Base-by-base conservation (phyloP, 2,888 invertebrate species). In the Cataglyphis cursor region DNA sequence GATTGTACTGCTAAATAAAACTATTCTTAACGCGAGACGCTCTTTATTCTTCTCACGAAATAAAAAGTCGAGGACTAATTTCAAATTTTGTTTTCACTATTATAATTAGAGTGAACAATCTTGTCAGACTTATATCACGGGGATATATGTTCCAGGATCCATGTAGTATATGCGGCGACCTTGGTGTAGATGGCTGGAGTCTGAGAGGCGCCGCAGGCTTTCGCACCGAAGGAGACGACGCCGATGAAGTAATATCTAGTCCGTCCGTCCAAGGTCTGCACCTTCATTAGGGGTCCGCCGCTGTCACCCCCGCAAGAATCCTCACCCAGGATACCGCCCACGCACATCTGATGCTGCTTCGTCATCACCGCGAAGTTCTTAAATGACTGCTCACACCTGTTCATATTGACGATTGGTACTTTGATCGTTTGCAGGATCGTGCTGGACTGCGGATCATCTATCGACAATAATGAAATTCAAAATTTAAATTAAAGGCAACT, bases 171-270 rank as follows among this genome's bases (percentile, higher is more conserved):
- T 18, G 95, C 95, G 0, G 96, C 94, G 0, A 97, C 96, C 59
- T 96, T 95, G 0, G 97, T 97, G 93, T 97, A 97, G 3, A 97
- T 96, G 0, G 97, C 97, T 0, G 97, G 97, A 95, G 96, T 96
- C 0, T 96, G 96, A n/a, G 95, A 89, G 64, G 66, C 88, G 48
- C 96, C 96, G 89, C 97, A 97, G 0, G 95, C 92, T 38, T 76
- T 80, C n/a, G 87, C 78, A 2, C 93, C 93, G n/a, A 89, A 93
- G 31, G 92, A 92, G 8, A 93, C 92, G 38, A 93, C 83, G 15
- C 93, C 93, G 24, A 89, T 84, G 9, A 91, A 87, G 65, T 81
- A 75, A 1, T 81, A 81, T n/a, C 62, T 83, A 12, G 68, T 48
- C 0, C 24, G 62, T 0, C 88, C 89, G 0, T 85, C 38, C 5